A percentile compares a stretch with the other conserved stretches of the same genome.
These are phyloP conservation scores for Chelon labrosus DNA, from an alignment of 2,797 vertebrate species.

Conservation along the genomic window DNA sequence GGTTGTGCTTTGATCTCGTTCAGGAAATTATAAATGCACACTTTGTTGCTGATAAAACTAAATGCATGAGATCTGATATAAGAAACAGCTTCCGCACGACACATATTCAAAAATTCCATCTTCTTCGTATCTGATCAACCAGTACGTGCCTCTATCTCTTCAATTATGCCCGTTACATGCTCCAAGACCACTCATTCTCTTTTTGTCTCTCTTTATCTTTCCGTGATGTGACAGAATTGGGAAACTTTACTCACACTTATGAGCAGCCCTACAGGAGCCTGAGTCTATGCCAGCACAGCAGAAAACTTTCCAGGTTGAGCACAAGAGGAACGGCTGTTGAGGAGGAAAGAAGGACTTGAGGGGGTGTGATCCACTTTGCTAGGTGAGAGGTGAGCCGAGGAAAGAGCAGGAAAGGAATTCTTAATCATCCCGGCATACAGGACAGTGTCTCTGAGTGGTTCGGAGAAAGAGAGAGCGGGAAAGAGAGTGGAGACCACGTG, in stretches of 20 bases:
- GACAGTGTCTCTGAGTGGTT: slow-evolving; percentile 40
- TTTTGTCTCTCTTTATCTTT: slow-evolving; percentile 24
- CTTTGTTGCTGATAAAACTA: slow-evolving; percentile 34
- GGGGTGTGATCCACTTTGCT: slow-evolving; percentile 49
- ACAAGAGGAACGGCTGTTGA: slow-evolving; percentile 12
- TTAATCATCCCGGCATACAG: slow-evolving; percentile 47
- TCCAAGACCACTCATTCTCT: slow-evolving; percentile 22
- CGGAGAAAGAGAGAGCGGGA: slow-evolving; percentile 35
- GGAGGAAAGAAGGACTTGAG: slow-evolving; percentile 30
- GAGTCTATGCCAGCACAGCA: neutral
- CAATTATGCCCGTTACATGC: slow-evolving; percentile 13
- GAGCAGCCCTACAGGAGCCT: slow-evolving; percentile 21
- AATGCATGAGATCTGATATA: slow-evolving; percentile 45
- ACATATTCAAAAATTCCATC: slow-evolving; percentile 29
- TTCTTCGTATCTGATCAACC: slow-evolving; percentile 31
- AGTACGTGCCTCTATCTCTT: slow-evolving; percentile 16
- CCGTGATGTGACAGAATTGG: slow-evolving; percentile 7
- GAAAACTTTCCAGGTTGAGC: slow-evolving; percentile 24
- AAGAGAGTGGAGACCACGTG: slow-evolving; percentile 20
- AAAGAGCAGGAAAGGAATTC: slow-evolving; percentile 59
- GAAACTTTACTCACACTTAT: slow-evolving; percentile 32
- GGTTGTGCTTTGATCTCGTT: slow-evolving; percentile 55
- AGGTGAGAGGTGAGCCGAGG: slow-evolving; percentile 59
- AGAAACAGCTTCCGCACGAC: slow-evolving; percentile 19
- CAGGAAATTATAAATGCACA: slow-evolving; percentile 54